These are phyloP conservation scores for Parauchenoglanis ngamensis DNA, from an alignment of 2,797 vertebrate species.

Conservation along the genomic window DNA sequence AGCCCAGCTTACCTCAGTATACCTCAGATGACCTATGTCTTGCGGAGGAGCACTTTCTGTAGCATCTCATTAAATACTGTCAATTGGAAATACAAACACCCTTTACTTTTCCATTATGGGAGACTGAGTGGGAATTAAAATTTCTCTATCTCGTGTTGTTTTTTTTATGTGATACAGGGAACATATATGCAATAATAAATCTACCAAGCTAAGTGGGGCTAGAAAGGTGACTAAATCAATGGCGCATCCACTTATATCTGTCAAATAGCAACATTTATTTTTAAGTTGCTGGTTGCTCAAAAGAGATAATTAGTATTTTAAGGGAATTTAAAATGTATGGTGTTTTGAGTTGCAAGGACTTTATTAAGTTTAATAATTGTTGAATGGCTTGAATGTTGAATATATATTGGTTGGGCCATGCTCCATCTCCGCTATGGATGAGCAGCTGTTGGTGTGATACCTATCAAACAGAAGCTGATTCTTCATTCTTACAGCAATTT, in stretches of 20 bases:
- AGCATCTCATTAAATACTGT: no score
- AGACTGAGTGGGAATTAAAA: no score
- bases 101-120: no score
- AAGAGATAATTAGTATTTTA: neutral
- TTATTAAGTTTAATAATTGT: neutral
- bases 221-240: neutral
- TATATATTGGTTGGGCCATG: neutral
- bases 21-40: no score
- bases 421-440: neutral
- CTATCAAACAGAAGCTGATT: neutral
- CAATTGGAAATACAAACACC: no score
- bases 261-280: neutral
- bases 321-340: neutral
- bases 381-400: neutral
- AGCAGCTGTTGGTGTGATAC: neutral
- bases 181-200: neutral
- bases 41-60: no score
- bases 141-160: no score
- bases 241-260: neutral
- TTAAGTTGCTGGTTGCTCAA: neutral
- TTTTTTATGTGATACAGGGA: neutral
- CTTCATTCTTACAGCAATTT: conserved; percentile 49
- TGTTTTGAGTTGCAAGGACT: neutral
- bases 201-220: neutral
- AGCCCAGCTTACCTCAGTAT: no score